Evolutionary conservation across 2,113 vertebrate genomes (phyloP).

Genomic region (Mus pahari): DNA sequence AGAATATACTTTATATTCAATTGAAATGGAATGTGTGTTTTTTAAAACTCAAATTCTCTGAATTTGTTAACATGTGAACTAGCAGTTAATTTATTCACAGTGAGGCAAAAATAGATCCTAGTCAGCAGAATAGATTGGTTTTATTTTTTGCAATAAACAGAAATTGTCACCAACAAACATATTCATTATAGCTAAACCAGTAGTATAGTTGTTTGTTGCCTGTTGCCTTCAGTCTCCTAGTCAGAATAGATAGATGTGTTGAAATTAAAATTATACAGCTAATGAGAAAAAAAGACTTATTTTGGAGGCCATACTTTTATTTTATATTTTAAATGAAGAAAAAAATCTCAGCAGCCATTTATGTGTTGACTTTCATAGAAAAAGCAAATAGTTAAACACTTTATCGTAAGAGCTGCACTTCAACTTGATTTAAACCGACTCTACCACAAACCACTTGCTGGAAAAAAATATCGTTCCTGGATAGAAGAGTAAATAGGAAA

Average conservation of each 20-base stretch:
- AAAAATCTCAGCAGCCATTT: not conserved
- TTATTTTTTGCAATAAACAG: constrained; percentile 43
- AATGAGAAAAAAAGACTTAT: not conserved
- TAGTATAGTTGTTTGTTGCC: constrained; percentile 18
- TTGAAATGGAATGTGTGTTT: not conserved
- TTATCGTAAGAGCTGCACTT: not conserved
- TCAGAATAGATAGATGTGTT: constrained; percentile 24
- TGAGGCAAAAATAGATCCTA: constrained; percentile 53
- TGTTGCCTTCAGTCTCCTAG: not conserved
- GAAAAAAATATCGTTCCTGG: not conserved
- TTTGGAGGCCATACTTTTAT: not conserved
- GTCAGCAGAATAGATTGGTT: constrained; percentile 19
- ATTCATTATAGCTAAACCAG: constrained; percentile 5
- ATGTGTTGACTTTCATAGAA: not conserved
- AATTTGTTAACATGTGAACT: constrained; percentile 23
- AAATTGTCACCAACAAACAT: constrained; percentile 51
- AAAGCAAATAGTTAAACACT: not conserved
- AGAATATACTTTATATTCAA: constrained; percentile 39
- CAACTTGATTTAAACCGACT: not conserved
- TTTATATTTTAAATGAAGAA: not conserved
- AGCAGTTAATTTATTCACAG: not conserved
- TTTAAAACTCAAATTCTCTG: not conserved
- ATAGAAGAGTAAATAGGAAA: not conserved
- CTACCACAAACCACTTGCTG: not conserved
- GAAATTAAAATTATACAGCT: not conserved